Conservation (phyloP, 2,888 invertebrate species). For the Suillia variegata region DNA sequence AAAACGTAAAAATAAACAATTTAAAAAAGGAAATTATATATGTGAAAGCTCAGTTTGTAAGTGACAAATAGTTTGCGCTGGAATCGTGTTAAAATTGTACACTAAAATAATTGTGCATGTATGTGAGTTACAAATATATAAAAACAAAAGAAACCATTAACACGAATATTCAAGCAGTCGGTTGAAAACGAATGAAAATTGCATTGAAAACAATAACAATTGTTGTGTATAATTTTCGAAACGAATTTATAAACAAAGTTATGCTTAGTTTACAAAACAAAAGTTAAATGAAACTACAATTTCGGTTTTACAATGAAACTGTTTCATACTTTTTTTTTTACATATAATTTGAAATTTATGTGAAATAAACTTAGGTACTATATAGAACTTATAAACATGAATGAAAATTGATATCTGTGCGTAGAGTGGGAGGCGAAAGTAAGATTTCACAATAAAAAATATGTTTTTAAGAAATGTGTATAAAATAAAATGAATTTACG, state of each 20-base stretch:
- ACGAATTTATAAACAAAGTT: slow-evolving; percentile 26
- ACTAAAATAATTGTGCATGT: too few species aligned
- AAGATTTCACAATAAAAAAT: too few species aligned
- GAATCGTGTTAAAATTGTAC: background rate
- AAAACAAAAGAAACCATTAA: too few species aligned
- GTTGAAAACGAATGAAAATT: slow-evolving; percentile 17
- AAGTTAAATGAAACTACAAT: slow-evolving; percentile 13
- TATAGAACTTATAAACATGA: too few species aligned
- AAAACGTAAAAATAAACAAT: slow-evolving; percentile 32
- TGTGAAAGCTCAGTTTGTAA: slow-evolving; percentile 26
- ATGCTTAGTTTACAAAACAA: slow-evolving; percentile 8
- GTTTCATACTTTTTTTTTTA: too few species aligned
- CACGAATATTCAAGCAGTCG: slow-evolving; percentile 27
- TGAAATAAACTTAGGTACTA: too few species aligned
- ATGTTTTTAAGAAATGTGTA: slow-evolving; percentile 37
- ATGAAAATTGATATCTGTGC: too few species aligned
- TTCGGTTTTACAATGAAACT: too few species aligned
- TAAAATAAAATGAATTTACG: slow-evolving; percentile 1
- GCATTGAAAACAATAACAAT: slow-evolving; percentile 17
- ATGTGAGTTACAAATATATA: too few species aligned
- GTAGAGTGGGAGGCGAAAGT: too few species aligned
- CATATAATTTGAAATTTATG: slow-evolving; percentile 20
- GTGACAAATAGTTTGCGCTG: background rate
- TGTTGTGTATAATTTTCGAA: slow-evolving; percentile 23
- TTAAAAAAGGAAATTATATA: slow-evolving; percentile 25